Percentiles rank a stretch among this genome's conserved stretches.
phyloP scores from a whole-genome alignment of 2,113 vertebrate species.

The Pungitius pungitius region DNA sequence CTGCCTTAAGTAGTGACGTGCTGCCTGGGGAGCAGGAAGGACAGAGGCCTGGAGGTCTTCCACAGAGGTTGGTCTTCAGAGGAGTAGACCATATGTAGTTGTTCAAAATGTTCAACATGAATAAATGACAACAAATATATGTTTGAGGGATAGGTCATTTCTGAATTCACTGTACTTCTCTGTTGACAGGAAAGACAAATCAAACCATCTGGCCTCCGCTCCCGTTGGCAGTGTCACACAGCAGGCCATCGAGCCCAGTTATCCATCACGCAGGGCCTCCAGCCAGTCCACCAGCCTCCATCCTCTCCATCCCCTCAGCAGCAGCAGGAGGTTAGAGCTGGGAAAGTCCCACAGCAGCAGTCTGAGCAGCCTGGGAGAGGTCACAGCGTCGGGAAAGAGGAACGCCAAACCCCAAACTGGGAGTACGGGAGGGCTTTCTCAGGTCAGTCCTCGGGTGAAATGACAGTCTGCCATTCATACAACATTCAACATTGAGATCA shows the following conservation, averaged over 20 bases:
- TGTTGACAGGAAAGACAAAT: slow-evolving; percentile 45
- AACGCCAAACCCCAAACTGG: slow-evolving; percentile 50
- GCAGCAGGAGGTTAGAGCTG: neutral
- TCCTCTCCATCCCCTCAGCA: slow-evolving; percentile 8
- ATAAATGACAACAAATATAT: neutral
- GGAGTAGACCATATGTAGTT: neutral
- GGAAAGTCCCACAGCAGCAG: slow-evolving; percentile 66
- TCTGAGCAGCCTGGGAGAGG: slow-evolving; percentile 72
- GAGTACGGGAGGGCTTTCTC: slow-evolving; percentile 42
- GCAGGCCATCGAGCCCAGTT: slow-evolving; percentile 25
- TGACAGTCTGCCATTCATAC: neutral
- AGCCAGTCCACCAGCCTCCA: neutral
- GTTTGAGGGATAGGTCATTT: neutral
- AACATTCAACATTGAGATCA: neutral
- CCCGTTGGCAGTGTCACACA: neutral
- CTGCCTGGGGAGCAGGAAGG: neutral
- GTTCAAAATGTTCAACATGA: neutral
- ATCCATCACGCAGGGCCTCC: neutral
- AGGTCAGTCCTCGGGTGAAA: slow-evolving; percentile 57
- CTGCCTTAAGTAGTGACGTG: slow-evolving; percentile 20
- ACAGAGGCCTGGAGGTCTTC: neutral
- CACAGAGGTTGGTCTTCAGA: slow-evolving; percentile 70
- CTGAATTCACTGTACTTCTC: neutral
- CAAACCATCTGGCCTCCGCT: slow-evolving; percentile 13
- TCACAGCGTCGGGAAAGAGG: slow-evolving; percentile 22